Evolutionary conservation across 2,888 invertebrate genomes (phyloP), one percentile per base, ranked within the genome.

Genomic region (Lingula anatina): DNA sequence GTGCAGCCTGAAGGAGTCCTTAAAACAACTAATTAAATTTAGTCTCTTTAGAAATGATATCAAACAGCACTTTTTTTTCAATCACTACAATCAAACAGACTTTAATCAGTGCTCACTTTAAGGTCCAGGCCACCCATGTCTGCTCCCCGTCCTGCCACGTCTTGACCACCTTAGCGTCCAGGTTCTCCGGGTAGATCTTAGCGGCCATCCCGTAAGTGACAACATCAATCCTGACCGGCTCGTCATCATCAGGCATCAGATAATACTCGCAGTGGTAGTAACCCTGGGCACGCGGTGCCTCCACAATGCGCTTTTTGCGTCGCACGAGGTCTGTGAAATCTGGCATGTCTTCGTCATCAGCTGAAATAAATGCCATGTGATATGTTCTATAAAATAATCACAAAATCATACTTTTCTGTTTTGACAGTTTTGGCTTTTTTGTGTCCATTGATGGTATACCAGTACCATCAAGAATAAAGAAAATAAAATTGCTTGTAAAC

Each of bases 81-180:
- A n/a, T n/a, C n/a, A n/a, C n/a, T n/a, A n/a, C n/a, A n/a, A n/a
- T n/a, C n/a, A n/a, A n/a, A n/a, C n/a, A n/a, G n/a, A n/a, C n/a
- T n/a, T n/a, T n/a, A n/a, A n/a, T n/a, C n/a, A n/a, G n/a, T n/a
- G n/a, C 45, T 52, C 55, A 74, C 75, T 65, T 69, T 44, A 73
- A 67, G n/a, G 71, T 60, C 75, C 75, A 76, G 2, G 73, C 69
- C 9, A 72, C 62, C 76, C 76, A 76, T 1, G 74, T 71, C 28
- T 67, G 55, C 26, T 71, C 68, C 1, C 71, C 73, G 48, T 71
- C 73, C 44, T 65, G 65, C 75, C 75, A 76, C 0, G 71, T 74
- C 50, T 68, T 68, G 45, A 75, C 56, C 18, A 74, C 67, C 36
- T 64, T 62, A 0, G 74, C 60, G 24, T 75, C 75, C 37, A 68